Percentiles rank a stretch among this genome's conserved stretches.
phyloP scores from a whole-genome alignment of 2,888 invertebrate species.

The Aethes cnicana region DNA sequence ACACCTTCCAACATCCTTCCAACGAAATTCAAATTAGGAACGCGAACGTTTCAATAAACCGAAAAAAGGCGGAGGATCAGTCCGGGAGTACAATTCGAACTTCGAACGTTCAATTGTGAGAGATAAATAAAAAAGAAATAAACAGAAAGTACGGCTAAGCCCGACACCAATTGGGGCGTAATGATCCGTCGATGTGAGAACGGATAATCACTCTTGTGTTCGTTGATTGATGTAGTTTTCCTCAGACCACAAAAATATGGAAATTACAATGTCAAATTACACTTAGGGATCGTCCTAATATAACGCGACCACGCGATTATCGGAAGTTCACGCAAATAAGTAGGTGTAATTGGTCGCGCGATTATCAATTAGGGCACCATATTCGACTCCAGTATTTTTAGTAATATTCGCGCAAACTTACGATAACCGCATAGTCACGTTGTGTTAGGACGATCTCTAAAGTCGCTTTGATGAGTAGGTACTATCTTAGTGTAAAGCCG shows the following conservation, averaged over 20 bases:
- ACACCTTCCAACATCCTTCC: conserved; percentile 15
- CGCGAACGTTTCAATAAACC: conserved; percentile 36
- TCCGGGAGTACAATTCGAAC: conserved; percentile 34
- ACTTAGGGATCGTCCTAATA: too few relatives aligned
- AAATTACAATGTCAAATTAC: too few relatives aligned
- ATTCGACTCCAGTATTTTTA: too few relatives aligned
- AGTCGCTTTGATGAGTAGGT: too few relatives aligned
- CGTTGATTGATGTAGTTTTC: conserved; percentile 29
- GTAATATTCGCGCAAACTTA: too few relatives aligned
- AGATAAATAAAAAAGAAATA: conserved; percentile 33
- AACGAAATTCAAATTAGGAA: conserved; percentile 35
- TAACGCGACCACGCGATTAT: too few relatives aligned
- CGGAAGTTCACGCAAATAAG: too few relatives aligned
- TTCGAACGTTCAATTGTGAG: conserved; percentile 31
- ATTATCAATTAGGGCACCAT: too few relatives aligned
- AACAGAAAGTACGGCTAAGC: conserved; percentile 29
- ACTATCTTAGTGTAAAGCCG: too few relatives aligned
- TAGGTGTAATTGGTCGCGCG: too few relatives aligned
- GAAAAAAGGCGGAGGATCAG: conserved; percentile 36
- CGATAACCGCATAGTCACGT: too few relatives aligned
- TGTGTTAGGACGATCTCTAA: too few relatives aligned
- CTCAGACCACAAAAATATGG: background rate
- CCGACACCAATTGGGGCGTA: conserved; percentile 25
- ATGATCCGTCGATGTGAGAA: conserved; percentile 29
- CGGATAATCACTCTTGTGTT: conserved; percentile 26